Base-by-base conservation (phyloP, 2,888 invertebrate genomes). In the Ischnura elegans region DNA sequence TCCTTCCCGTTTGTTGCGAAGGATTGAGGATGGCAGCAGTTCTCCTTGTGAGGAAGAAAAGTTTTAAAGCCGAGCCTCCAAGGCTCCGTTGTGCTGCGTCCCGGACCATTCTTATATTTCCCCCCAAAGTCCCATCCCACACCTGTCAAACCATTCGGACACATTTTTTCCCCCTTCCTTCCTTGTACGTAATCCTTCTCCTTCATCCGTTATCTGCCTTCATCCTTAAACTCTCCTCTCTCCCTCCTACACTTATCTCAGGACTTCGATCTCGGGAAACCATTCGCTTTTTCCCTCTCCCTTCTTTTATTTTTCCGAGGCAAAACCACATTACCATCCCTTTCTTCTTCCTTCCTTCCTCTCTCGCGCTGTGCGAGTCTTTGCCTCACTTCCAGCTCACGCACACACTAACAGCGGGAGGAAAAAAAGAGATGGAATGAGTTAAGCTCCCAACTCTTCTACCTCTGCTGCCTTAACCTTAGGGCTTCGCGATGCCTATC, bases 131-230 rank as follows among this genome's bases (percentile, higher is more conserved):
- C 87, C 90, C 55, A 61, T 61, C 90, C 86, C 90, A 61, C 90
- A 90, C 90, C 90, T 90, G 90, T 90, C 90, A 90, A 90, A 90
- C 61, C 90, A 66, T 61, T 43, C 90, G 87, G 87, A 42, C 47
- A 55, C 90, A 90, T 90, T 90, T 90, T 90, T 90, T 90, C 43
- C 55, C 25, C 29, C 21, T 13, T 36, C 36, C 76, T 36, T 76
- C 13, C 90, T 90, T 25, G 61, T 90, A 61, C 90, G 61, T 90
- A 90, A 90, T 90, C 90, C 90, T 90, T 90, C 90, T 87, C 87
- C 87, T 55, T 87, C 87, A 51, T 87, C 55, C 76, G 36, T 36
- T 36, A 36, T 76, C 76, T 76, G 66, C 66, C 66, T 66, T 66
- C 66, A 66, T 66, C 66, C 66, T 66, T 55, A 42, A 51, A 21